phyloP scores from a whole-genome alignment of 2,113 vertebrate genomes.

The Varanus salvator region DNA sequence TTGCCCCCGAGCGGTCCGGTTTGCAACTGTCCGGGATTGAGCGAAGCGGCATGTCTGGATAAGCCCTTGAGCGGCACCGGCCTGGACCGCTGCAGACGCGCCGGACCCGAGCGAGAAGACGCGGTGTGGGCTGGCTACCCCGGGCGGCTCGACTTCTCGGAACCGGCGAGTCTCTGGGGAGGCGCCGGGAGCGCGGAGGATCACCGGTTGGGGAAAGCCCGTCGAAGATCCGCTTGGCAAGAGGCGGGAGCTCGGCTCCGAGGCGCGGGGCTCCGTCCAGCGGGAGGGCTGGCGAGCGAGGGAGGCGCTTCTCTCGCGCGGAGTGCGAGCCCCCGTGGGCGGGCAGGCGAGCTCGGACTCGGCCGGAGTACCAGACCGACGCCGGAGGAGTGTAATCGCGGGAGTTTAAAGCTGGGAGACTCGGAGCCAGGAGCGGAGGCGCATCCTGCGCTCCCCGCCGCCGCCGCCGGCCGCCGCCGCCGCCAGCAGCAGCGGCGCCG shows the following conservation, averaged over 20 bases:
- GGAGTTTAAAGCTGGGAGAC: background rate
- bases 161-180: background rate
- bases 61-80: background rate
- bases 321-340: background rate
- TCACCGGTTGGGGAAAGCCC: background rate
- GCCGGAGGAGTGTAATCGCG: background rate
- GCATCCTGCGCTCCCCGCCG: background rate
- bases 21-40: background rate
- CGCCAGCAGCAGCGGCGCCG: conserved; percentile 25
- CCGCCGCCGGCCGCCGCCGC: conserved; percentile 5
- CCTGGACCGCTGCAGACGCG: background rate
- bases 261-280: background rate
- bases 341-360: background rate
- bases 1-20: background rate
- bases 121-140: too few species aligned
- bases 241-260: background rate
- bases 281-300: background rate
- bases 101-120: background rate
- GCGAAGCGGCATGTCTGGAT: background rate
- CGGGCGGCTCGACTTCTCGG: background rate
- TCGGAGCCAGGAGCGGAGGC: conserved; percentile 1
- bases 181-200: too few species aligned
- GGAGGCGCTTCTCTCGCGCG: too few species aligned
- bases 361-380: background rate
- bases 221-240: background rate